These are phyloP conservation scores for Magallana ariakensis DNA, from an alignment of 1,140 invertebrate species.

Conservation along the genomic window DNA sequence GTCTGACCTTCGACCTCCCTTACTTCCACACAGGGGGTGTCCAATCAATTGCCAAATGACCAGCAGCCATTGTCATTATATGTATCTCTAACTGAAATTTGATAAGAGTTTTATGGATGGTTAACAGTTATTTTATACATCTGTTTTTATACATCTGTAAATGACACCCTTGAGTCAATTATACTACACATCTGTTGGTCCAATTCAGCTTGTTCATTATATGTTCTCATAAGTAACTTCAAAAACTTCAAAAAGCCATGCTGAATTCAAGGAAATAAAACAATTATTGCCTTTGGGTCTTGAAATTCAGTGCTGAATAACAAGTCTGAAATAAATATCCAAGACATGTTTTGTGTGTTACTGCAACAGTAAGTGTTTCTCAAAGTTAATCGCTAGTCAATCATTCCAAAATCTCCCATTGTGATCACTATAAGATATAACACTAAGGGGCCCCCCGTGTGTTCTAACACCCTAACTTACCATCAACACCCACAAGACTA, in stretches of 20 bases:
- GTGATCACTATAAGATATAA: slow-evolving; percentile 12
- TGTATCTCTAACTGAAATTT: slow-evolving; percentile 17
- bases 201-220: neutral
- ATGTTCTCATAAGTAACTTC: neutral
- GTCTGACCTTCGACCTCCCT: slow-evolving; percentile 2
- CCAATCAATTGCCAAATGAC: neutral
- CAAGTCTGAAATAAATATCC: no score
- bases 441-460: neutral
- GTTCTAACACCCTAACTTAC: neutral
- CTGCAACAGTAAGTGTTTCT: no score
- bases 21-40: slow-evolving; percentile 5
- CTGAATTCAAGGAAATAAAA: no score
- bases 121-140: neutral
- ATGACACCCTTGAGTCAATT: slow-evolving; percentile 4
- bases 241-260: no score
- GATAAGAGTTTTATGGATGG: neutral
- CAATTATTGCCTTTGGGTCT: no score
- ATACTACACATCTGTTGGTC: neutral
- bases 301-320: no score
- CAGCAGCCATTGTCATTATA: neutral
- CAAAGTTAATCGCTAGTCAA: neutral
- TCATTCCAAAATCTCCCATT: neutral
- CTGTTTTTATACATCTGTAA: neutral
- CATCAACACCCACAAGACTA: neutral
- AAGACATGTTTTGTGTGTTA: no score